Evolutionary conservation across 2,797 vertebrate genomes (phyloP).

Genomic region (Myripristis murdjan): DNA sequence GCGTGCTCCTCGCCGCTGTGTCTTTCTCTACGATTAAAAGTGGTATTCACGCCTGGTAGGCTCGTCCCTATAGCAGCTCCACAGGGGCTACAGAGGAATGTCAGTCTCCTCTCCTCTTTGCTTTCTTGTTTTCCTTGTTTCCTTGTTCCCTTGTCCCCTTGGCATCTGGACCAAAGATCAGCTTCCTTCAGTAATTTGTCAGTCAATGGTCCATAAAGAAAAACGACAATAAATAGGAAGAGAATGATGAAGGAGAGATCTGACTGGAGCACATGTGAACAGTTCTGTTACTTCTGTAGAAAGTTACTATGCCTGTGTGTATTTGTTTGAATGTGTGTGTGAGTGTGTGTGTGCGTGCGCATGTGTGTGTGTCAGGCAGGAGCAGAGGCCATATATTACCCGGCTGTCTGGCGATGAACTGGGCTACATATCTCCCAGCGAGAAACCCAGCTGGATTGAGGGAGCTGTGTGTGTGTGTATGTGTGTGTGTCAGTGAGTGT

Average conservation of each 20-base stretch:
- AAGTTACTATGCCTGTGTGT: conserved; percentile 41
- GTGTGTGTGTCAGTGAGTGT: conserved; percentile 38
- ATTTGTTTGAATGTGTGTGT: conserved; percentile 32
- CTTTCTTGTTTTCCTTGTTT: conserved; percentile 48
- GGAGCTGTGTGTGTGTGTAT: conserved; percentile 43
- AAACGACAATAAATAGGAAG: conserved; percentile 4
- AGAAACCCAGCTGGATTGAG: conserved; percentile 78
- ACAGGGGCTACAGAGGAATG: conserved; percentile 62
- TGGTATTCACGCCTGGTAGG: conserved; percentile 47
- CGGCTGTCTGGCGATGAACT: conserved; percentile 76
- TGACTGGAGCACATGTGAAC: conserved; percentile 58
- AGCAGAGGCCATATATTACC: conserved; percentile 75
- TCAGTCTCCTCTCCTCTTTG: conserved; percentile 37
- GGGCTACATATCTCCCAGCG: conserved; percentile 76
- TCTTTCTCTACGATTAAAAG: conserved; percentile 50
- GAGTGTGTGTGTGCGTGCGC: conserved; percentile 24
- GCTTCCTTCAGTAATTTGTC: conserved; percentile 34
- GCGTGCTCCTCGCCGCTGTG: conserved; percentile 53
- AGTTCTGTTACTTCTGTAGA: conserved; percentile 58
- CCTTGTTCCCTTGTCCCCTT: conserved; percentile 57
- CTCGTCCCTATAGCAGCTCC: conserved; percentile 58
- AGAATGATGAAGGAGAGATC: conserved; percentile 29
- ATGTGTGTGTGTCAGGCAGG: conserved; percentile 44
- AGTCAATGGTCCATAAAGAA: conserved; percentile 36
- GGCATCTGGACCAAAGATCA: conserved; percentile 20